Evolutionary conservation across 2,888 invertebrate species (phyloP).

Genomic region (Colletes collaris): DNA sequence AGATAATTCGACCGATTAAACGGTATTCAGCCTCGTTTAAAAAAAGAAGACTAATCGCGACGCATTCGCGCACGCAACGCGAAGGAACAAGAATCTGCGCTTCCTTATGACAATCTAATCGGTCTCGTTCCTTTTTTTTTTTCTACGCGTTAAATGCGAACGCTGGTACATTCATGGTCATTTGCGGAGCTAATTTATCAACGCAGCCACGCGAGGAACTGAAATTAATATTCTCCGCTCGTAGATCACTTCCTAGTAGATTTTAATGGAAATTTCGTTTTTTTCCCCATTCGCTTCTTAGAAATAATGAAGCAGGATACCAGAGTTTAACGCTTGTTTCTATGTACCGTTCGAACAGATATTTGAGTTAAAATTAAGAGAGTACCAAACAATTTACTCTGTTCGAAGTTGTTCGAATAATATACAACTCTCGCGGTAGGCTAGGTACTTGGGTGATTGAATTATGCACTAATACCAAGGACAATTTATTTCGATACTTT

Average conservation of each 20-base stretch:
- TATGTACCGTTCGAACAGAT: too few relatives aligned
- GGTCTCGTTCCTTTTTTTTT: slow-evolving; percentile 27
- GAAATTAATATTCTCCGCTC: slow-evolving; percentile 57
- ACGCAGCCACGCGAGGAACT: slow-evolving; percentile 37
- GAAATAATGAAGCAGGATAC: slow-evolving; percentile 16
- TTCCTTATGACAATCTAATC: slow-evolving; percentile 43
- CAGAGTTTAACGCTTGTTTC: slow-evolving; percentile 23
- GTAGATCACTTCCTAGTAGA: slow-evolving; percentile 42
- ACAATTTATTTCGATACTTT: too few relatives aligned
- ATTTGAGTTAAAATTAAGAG: too few relatives aligned
- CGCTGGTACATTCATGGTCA: slow-evolving; percentile 42
- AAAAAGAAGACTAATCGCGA: slow-evolving; percentile 34
- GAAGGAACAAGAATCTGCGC: slow-evolving; percentile 15
- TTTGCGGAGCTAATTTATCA: slow-evolving; percentile 57
- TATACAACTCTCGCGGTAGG: too few relatives aligned
- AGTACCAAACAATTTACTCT: too few relatives aligned
- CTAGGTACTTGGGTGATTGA: too few relatives aligned
- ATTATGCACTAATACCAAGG: too few relatives aligned
- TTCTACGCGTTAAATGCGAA: slow-evolving; percentile 18
- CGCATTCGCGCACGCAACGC: neutral
- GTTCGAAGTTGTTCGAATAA: too few relatives aligned
- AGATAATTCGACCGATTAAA: slow-evolving; percentile 51
- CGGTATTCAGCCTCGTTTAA: slow-evolving; percentile 20
- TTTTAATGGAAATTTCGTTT: slow-evolving; percentile 48
- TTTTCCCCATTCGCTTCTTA: neutral